Percentiles rank a stretch among this genome's conserved stretches.
Evolutionary conservation across 2,797 vertebrate species (phyloP).

Genomic region (Myoxocephalus aenaeus): DNA sequence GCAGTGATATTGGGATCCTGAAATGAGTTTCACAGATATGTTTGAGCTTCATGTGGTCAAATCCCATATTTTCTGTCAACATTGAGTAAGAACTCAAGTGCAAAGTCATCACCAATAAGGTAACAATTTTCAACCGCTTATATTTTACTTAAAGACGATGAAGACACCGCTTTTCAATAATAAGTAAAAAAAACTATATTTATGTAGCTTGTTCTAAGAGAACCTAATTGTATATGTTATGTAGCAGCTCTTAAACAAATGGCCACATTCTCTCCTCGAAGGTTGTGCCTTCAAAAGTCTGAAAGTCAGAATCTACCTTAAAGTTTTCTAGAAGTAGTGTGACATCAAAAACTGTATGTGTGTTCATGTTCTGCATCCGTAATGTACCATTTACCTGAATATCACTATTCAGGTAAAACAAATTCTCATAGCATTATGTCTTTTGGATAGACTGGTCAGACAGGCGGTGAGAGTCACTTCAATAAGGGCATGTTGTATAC

Average conservation of each 20-base stretch:
- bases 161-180: constrained; percentile 25
- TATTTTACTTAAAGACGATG: constrained; percentile 18
- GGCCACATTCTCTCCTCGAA: constrained; percentile 24
- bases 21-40: not conserved
- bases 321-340: constrained; percentile 16
- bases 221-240: constrained; percentile 55
- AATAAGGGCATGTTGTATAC: constrained; percentile 1
- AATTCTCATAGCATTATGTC: not conserved
- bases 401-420: constrained; percentile 14
- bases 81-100: not conserved
- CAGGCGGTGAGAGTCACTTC: not conserved
- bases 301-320: constrained; percentile 16
- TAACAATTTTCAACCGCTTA: not conserved
- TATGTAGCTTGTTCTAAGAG: constrained; percentile 31
- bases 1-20: not conserved
- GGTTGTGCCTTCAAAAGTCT: constrained; percentile 4
- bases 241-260: constrained; percentile 50
- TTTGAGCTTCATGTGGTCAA: not conserved
- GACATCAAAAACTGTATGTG: not conserved
- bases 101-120: not conserved
- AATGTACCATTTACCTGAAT: constrained; percentile 8
- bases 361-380: constrained; percentile 9
- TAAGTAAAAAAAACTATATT: constrained; percentile 9
- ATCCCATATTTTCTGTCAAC: not conserved
- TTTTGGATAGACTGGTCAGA: constrained; percentile 2